Conservation (phyloP, 2,797 vertebrate species). For the Fistularia commersonii region DNA sequence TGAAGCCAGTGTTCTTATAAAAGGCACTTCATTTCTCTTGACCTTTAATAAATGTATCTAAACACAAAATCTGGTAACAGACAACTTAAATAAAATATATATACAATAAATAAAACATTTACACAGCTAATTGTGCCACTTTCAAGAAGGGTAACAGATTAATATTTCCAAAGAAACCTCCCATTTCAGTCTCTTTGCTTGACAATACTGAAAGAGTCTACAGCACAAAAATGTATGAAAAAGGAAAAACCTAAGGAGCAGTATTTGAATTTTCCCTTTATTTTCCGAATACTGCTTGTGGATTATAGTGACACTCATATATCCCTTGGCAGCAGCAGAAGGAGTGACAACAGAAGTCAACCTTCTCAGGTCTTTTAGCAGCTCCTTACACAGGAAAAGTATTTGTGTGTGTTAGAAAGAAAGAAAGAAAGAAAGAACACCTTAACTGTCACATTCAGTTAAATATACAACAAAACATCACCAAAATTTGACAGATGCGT, state of each 20-base stretch:
- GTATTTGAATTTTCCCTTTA: constrained; percentile 69
- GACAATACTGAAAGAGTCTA: constrained; percentile 51
- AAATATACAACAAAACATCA: neutral
- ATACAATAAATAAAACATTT: constrained; percentile 79
- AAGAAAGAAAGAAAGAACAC: too few species aligned
- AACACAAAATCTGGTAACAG: constrained; percentile 53
- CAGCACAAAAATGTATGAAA: constrained; percentile 53
- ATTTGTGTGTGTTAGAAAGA: constrained; percentile 5
- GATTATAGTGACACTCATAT: constrained; percentile 35
- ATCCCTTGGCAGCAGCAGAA: constrained; percentile 56
- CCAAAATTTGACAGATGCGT: too few species aligned
- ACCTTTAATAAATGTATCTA: constrained; percentile 63
- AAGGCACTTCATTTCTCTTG: constrained; percentile 74
- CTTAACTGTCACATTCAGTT: too few species aligned
- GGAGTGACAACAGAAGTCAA: constrained; percentile 42
- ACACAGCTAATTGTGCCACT: constrained; percentile 61
- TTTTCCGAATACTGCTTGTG: constrained; percentile 60
- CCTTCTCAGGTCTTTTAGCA: constrained; percentile 58
- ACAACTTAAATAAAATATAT: constrained; percentile 81
- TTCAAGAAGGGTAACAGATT: constrained; percentile 36
- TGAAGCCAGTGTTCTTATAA: constrained; percentile 54
- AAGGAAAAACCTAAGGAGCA: constrained; percentile 54
- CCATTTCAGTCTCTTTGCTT: constrained; percentile 36
- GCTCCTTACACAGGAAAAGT: constrained; percentile 54
- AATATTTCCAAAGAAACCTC: constrained; percentile 47